Evolutionary conservation across 2,888 invertebrate species (phyloP).

Genomic region (Julus scanicus): DNA sequence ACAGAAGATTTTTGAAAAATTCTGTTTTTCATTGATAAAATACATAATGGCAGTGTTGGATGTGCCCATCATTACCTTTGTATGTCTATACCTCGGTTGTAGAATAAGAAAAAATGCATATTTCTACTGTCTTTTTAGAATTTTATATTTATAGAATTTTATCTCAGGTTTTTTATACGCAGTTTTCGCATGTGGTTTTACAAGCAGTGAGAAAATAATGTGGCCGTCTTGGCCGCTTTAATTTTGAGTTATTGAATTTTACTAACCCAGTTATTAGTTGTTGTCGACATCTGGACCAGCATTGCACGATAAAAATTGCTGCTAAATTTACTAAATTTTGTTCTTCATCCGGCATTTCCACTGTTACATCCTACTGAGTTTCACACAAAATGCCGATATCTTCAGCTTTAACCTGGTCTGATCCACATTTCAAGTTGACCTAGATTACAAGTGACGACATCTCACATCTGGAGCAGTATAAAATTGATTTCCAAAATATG

Average conservation of each 20-base stretch:
- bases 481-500: constrained; percentile 3
- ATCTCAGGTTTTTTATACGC: too few species aligned
- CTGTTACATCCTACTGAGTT: not conserved
- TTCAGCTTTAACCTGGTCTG: constrained; percentile 19
- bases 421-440: not conserved
- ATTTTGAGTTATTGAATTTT: not conserved
- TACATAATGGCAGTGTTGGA: too few species aligned
- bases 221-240: too few species aligned
- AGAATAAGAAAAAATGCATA: too few species aligned
- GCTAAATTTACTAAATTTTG: not conserved
- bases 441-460: not conserved
- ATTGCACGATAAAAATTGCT: not conserved
- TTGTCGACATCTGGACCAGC: not conserved
- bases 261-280: not conserved
- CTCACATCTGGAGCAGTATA: not conserved
- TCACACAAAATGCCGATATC: not conserved
- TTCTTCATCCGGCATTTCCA: not conserved
- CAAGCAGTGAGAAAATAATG: too few species aligned
- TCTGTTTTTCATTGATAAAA: too few species aligned
- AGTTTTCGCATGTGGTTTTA: too few species aligned
- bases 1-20: too few species aligned
- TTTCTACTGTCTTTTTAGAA: too few species aligned
- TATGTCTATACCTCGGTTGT: too few species aligned
- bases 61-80: too few species aligned
- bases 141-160: too few species aligned